Base-by-base conservation (phyloP, 2,113 vertebrate species). In the Seriola dumerili region DNA sequence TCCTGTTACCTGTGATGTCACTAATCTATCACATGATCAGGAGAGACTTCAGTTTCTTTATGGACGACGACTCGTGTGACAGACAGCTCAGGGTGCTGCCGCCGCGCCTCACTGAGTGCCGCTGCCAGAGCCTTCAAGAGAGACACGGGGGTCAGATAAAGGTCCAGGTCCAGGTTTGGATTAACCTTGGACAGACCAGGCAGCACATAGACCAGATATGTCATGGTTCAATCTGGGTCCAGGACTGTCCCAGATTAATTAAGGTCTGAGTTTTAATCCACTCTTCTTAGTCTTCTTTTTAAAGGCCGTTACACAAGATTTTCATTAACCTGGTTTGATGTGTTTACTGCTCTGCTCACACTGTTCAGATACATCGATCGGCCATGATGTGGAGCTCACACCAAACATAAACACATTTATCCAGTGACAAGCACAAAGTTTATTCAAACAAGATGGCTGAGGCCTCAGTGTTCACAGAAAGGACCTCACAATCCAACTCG, bases 21-120 rank as follows among this genome's bases (percentile, higher is more conserved):
- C 78, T 83, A 79, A 74, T 88, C 58, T 16, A 65, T 79, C 68
- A 88, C 38, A 66, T 81, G 75, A 87, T 98, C 97, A 67, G 97
- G 96, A 87, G 97, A 96, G 93, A 99, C 97, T 94, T 99, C 97
- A 76, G 97, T 99, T 94, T 98, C 98, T 97, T 99, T 99, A 95
- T 99, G 98, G 94, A 99, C 96, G 94, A 99, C 97, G 90, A 99
- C 97, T 94, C 97, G 97, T 91, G 97, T 99, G 95, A 99, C 97
- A 90, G 97, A 98, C 96, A 98, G 97, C 95, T 99, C 98, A 92
- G 98, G 98, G 94, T 99, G 98, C 96, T 99, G 97, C 94, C 96
- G 96, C 95, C 96, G 97, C 88, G 97, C 97, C 94, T 99, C 97
- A 93, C 96, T 97, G 95, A 99, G 97, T 91, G 96, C 98, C 93